Percentiles rank a stretch among this genome's conserved stretches.
Evolutionary conservation across 2,797 vertebrate genomes (phyloP).

Genomic region (Cossypha caffra): DNA sequence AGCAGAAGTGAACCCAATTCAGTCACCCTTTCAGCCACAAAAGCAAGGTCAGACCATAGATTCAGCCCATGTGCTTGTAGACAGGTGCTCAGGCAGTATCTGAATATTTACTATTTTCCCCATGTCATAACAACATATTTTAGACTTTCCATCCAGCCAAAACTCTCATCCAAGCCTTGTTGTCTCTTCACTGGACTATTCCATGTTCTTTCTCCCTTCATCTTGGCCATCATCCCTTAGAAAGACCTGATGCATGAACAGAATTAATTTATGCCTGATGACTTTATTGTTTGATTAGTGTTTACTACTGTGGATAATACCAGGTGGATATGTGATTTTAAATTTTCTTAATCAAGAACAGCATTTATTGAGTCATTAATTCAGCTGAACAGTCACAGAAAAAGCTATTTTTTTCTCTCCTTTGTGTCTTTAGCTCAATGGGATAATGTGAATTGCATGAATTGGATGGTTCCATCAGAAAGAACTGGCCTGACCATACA

Average conservation of each 20-base stretch:
- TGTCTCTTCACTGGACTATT: not conserved
- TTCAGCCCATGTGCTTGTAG: not conserved
- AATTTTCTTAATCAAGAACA: not conserved
- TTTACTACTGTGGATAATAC: not conserved
- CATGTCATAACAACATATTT: not conserved
- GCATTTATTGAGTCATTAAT: not conserved
- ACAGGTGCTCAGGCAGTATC: not conserved
- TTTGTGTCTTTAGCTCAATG: not conserved
- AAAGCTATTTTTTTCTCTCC: not conserved
- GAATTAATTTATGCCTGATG: not conserved
- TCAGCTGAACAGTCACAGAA: not conserved
- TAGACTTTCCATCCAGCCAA: not conserved
- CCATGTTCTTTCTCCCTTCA: not conserved
- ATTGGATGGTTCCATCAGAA: not conserved
- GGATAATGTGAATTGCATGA: not conserved
- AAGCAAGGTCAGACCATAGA: not conserved
- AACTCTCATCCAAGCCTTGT: not conserved
- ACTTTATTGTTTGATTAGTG: not conserved
- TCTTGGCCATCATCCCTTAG: not conserved
- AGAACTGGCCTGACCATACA: not conserved
- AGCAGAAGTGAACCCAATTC: not conserved
- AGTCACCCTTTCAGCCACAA: not conserved
- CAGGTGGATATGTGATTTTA: not conserved
- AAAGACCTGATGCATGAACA: not conserved
- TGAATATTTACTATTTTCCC: not conserved